phyloP scores from a whole-genome alignment of 2,888 invertebrate genomes.

The Xiphydria camelus region DNA sequence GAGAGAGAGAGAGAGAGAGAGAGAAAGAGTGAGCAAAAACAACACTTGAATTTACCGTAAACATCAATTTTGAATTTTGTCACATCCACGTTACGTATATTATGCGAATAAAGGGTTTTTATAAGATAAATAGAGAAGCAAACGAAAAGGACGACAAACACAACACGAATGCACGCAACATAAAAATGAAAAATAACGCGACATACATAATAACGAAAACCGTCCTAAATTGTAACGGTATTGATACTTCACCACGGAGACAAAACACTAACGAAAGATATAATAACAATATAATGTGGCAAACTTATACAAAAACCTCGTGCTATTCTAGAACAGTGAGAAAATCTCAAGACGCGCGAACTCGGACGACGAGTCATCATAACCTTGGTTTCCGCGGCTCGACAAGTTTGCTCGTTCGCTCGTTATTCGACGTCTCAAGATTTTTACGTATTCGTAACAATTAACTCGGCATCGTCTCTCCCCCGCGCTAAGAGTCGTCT shows the following conservation, averaged over 20 bases:
- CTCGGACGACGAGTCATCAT: constrained; percentile 28
- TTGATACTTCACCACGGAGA: constrained; percentile 56
- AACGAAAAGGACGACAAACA: constrained; percentile 34
- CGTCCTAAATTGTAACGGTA: constrained; percentile 53
- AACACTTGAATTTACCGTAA: constrained; percentile 48
- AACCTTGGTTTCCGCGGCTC: neutral
- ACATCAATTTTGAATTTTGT: constrained; percentile 58
- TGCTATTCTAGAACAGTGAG: constrained; percentile 52
- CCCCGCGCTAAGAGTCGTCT: no score
- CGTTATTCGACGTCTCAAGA: constrained; percentile 49
- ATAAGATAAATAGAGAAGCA: no score
- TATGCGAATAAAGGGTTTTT: no score
- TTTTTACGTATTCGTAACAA: constrained; percentile 55
- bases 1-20: no score
- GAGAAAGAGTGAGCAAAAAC: constrained; percentile 48
- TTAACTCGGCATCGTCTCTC: constrained; percentile 49
- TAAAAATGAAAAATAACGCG: constrained; percentile 47
- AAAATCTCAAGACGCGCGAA: constrained; percentile 54
- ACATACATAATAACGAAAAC: constrained; percentile 26
- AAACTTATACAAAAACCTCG: constrained; percentile 53
- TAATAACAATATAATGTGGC: constrained; percentile 51
- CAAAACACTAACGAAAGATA: constrained; percentile 56
- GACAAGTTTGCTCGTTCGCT: constrained; percentile 13
- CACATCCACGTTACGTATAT: constrained; percentile 53
- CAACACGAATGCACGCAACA: constrained; percentile 37